Evolutionary conservation across 2,888 invertebrate genomes (phyloP), one percentile per base, ranked within the genome.

Genomic region (Oxyteleia sp.): DNA sequence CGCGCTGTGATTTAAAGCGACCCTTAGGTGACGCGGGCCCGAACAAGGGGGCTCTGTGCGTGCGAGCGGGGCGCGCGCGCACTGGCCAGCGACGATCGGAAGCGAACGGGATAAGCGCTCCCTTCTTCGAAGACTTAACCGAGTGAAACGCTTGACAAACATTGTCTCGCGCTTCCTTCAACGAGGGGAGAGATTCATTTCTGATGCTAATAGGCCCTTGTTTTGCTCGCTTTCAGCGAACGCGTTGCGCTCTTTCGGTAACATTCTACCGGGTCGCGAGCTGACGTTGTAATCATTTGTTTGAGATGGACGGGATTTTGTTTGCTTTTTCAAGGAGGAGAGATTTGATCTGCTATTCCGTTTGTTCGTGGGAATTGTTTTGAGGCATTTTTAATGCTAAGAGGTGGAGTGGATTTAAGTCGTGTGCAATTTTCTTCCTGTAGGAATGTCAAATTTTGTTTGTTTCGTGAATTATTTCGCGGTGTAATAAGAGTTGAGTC

Each of bases 1-100:
- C 85, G 82, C 86, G 87, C 90, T 89, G 88, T 87, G 89, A 90
- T 91, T 90, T 86, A 87, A 87, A 86, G 76, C 87, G 82, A 87
- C 88, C 88, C 89, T 89, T 88, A 86, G 85, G 83, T 66, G 72
- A 32, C 63, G 47, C 53, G 63, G 57, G 68, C 59, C 66, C 26
- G 61, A 74, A 57, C 47, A 53, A 57, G 61, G 69, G 18, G 29
- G 32, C 55, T 83, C 74, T 66, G 68, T 79, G 69, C 13, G 38
- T 35, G n/a, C 11, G 29, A 7, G 4, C 5, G 7, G 4, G 29
- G 38, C 20, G 23, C 49, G 32, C 16, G 43, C 84, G 5, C 74
- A 71, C 82, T 69, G 76, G 85, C 85, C 86, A 84, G 72, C 80
- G 78, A 68, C 78, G 85, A 74, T 75, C 76, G 72, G 80, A 82